A percentile compares a stretch with the other conserved stretches of the same genome.
phyloP scores from a whole-genome alignment of 2,888 invertebrate genomes.

The Drosophila affinis region DNA sequence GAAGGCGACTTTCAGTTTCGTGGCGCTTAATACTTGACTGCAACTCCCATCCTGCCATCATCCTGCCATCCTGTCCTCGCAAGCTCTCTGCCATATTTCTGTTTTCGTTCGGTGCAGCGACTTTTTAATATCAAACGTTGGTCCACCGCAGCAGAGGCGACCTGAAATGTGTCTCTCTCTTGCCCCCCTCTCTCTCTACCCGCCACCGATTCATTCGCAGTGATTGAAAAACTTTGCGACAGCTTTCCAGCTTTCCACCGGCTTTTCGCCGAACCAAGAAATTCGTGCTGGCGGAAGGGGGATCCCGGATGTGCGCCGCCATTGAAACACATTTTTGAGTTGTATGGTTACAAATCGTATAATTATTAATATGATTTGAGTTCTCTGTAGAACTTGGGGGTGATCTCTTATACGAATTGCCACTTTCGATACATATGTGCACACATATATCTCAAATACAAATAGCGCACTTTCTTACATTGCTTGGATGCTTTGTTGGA shows the following conservation, averaged over 20 bases:
- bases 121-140: slow-evolving; percentile 64
- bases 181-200: slow-evolving; percentile 12
- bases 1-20: slow-evolving; percentile 64
- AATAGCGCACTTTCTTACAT: too few relatives aligned
- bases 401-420: too few relatives aligned
- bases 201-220: slow-evolving; percentile 37
- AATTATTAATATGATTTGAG: too few relatives aligned
- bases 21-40: slow-evolving; percentile 27
- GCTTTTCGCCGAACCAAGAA: background rate
- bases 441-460: too few relatives aligned
- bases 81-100: slow-evolving; percentile 26
- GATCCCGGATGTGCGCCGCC: background rate
- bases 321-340: background rate
- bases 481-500: too few relatives aligned
- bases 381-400: too few relatives aligned
- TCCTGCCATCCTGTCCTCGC: slow-evolving; percentile 17
- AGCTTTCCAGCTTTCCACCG: slow-evolving; percentile 3
- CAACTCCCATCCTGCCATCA: slow-evolving; percentile 4
- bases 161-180: background rate
- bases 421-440: too few relatives aligned
- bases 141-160: slow-evolving; percentile 39
- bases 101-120: slow-evolving; percentile 46
- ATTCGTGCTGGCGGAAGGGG: background rate
- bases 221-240: slow-evolving; percentile 73
- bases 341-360: too few relatives aligned